These are phyloP conservation scores for Vanessa cardui DNA, from an alignment of 2,888 invertebrate species.

Conservation along the genomic window DNA sequence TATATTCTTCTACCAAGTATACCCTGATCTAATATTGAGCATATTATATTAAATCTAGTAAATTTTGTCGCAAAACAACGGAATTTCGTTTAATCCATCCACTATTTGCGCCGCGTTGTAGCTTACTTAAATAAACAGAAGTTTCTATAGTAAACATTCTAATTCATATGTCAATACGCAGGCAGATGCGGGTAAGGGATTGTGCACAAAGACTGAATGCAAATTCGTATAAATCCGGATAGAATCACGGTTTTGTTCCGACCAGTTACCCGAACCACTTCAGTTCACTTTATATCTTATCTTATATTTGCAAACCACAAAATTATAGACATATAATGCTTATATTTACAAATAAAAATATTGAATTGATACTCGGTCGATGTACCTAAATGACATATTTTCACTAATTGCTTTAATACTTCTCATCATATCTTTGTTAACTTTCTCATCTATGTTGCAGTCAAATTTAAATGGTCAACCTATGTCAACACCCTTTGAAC, in stretches of 20 bases:
- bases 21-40: too few species aligned
- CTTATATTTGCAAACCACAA: slow-evolving; percentile 19
- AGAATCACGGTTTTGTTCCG: slow-evolving; percentile 25
- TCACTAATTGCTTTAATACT: too few species aligned
- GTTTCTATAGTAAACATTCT: slow-evolving; percentile 30
- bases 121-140: slow-evolving; percentile 28
- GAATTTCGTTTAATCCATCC: slow-evolving; percentile 1
- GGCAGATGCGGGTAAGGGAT: slow-evolving; percentile 35
- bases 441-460: too few species aligned
- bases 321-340: background rate
- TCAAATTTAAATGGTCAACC: too few species aligned
- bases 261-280: slow-evolving; percentile 22
- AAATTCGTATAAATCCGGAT: slow-evolving; percentile 35
- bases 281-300: slow-evolving; percentile 27
- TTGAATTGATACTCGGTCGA: too few species aligned
- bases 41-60: background rate
- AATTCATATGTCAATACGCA: slow-evolving; percentile 38
- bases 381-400: too few species aligned
- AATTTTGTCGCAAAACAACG: background rate
- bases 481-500: too few species aligned
- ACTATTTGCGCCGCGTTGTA: slow-evolving; percentile 12
- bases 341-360: too few species aligned
- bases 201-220: slow-evolving; percentile 37
- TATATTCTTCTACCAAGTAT: too few species aligned
- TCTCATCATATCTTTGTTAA: too few species aligned